phyloP scores from a whole-genome alignment of 2,797 vertebrate species.

The Buphagus erythrorhynchus region DNA sequence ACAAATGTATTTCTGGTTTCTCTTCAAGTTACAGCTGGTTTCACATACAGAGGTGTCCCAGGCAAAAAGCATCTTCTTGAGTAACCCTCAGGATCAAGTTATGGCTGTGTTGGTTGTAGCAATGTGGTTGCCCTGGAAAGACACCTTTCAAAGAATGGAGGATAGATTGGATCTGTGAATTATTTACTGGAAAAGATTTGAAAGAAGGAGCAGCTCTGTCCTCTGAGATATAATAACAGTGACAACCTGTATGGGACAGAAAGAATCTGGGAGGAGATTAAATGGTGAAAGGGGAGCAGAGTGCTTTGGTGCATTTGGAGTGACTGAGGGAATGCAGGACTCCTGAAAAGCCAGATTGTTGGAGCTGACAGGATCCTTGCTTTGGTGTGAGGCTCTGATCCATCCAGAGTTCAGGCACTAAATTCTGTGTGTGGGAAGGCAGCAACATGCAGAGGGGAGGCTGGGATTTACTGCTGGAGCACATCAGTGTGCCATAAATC shows the following conservation, averaged over 20 bases:
- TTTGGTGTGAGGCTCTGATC: fast-evolving
- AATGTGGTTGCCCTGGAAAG: not conserved
- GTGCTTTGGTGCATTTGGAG: not conserved
- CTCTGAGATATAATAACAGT: not conserved
- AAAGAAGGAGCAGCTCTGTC: not conserved
- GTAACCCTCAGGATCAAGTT: not conserved
- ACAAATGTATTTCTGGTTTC: not conserved
- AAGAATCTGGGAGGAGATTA: not conserved
- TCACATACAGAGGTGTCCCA: not conserved
- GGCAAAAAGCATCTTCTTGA: not conserved
- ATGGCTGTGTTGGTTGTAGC: not conserved
- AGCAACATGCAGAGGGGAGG: not conserved
- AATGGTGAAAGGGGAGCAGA: not conserved
- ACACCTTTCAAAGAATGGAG: not conserved
- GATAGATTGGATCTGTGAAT: not conserved
- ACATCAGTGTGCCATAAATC: not conserved
- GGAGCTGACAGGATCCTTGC: not conserved
- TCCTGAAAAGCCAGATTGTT: not conserved
- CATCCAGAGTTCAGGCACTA: not conserved
- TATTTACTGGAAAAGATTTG: not conserved
- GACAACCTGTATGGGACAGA: not conserved
- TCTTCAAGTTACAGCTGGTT: not conserved
- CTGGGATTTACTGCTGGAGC: not conserved
- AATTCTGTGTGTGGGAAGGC: not conserved
- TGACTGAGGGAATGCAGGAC: not conserved